These are phyloP conservation scores for Scotopteryx bipunctaria DNA, from an alignment of 2,888 invertebrate species.

Conservation along the genomic window DNA sequence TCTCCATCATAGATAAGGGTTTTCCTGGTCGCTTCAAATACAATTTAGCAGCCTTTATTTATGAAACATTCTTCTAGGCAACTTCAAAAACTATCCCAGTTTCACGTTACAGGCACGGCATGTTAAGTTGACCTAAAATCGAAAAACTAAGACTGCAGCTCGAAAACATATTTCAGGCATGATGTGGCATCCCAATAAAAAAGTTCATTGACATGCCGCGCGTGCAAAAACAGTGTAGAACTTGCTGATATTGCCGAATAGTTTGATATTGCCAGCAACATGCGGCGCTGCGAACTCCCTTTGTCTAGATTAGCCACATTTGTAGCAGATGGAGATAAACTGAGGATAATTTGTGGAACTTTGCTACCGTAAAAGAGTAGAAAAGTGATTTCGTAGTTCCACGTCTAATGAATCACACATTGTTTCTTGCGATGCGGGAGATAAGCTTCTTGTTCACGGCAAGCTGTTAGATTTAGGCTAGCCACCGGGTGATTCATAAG, in stretches of 20 bases:
- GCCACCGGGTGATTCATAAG: neutral
- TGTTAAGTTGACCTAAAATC: neutral
- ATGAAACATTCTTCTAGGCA: neutral
- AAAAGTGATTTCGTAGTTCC: constrained; percentile 14
- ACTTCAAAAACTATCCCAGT: neutral
- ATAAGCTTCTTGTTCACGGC: neutral
- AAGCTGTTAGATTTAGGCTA: neutral
- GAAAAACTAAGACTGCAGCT: constrained; percentile 1
- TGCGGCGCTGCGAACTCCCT: constrained; percentile 23
- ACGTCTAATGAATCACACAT: constrained; percentile 12
- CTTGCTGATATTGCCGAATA: constrained; percentile 31
- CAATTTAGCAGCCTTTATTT: neutral
- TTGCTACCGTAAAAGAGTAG: constrained; percentile 18
- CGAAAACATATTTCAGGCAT: constrained; percentile 17
- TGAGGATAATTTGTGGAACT: constrained; percentile 21
- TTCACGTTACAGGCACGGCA: neutral
- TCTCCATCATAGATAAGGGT: constrained; percentile 20
- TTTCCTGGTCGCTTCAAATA: constrained; percentile 4
- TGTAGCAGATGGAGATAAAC: constrained; percentile 30
- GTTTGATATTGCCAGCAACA: constrained; percentile 28
- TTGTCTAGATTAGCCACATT: constrained; percentile 31
- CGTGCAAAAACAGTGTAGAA: constrained; percentile 24
- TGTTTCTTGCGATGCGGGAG: constrained; percentile 1
- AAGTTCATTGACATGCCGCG: constrained; percentile 29
- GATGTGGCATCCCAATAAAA: constrained; percentile 25